phyloP scores from a whole-genome alignment of 2,888 invertebrate genomes.

The Gnatocerus cornutus region DNA sequence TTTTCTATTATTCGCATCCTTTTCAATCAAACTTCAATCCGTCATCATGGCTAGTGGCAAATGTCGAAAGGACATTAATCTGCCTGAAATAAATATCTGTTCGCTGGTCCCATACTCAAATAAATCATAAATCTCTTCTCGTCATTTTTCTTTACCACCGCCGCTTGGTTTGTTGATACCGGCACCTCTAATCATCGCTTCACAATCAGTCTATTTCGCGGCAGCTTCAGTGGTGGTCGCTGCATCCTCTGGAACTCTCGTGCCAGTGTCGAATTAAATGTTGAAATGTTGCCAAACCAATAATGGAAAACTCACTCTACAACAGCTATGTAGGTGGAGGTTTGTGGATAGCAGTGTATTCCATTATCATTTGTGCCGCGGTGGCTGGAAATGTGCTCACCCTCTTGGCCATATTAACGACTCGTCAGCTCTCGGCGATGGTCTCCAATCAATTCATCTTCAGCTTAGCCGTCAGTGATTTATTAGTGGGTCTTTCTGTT shows the following conservation, averaged over 20 bases:
- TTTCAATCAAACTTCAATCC: no score
- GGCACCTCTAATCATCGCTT: conserved; percentile 16
- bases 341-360: conserved; percentile 79
- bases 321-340: conserved; percentile 37
- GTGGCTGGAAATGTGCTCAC: conserved; percentile 84
- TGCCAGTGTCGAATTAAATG: neutral
- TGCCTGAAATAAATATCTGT: no score
- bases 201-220: conserved; percentile 40
- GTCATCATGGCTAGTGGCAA: no score
- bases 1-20: no score
- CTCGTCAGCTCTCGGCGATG: conserved; percentile 79
- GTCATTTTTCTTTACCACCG: conserved; percentile 4
- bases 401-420: conserved; percentile 81
- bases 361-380: conserved; percentile 78
- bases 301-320: neutral
- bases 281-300: conserved; percentile 32
- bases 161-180: conserved; percentile 35
- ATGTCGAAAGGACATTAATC: no score
- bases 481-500: conserved; percentile 83
- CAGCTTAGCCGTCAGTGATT: conserved; percentile 85
- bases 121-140: neutral
- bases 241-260: no score
- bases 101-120: no score
- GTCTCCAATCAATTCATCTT: conserved; percentile 86
- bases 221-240: conserved; percentile 28